Conservation (phyloP, 2,797 vertebrate species). For the Harpia harpyja region DNA sequence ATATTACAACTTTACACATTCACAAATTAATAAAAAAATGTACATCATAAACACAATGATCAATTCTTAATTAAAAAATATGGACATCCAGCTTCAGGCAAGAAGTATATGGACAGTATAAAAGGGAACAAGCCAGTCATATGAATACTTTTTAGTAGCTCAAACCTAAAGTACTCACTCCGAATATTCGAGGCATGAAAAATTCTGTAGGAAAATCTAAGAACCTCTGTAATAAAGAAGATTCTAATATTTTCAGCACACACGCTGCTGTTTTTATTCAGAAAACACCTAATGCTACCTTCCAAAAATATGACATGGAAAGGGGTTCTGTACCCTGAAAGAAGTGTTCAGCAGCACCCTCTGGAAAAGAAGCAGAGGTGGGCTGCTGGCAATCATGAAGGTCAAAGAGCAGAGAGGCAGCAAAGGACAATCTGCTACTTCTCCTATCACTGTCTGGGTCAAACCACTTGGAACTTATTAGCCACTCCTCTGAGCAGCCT, state of each 20-base stretch:
- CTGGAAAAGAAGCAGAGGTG: not conserved
- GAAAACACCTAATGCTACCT: not conserved
- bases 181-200: not conserved
- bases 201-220: not conserved
- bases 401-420: not conserved
- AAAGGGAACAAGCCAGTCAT: not conserved
- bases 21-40: not conserved
- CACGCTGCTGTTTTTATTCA: not conserved
- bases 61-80: not conserved
- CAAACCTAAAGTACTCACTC: not conserved
- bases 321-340: not conserved
- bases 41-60: not conserved
- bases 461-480: not conserved
- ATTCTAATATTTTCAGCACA: not conserved
- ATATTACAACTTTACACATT: not conserved
- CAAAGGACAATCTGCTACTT: not conserved
- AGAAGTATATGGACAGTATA: not conserved
- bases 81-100: not conserved
- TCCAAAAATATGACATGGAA: not conserved
- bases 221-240: not conserved
- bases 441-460: not conserved
- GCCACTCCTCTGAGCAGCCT: not conserved
- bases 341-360: not conserved
- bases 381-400: not conserved
- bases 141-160: not conserved